Evolutionary conservation across 2,113 vertebrate species (phyloP), one percentile per base, ranked within the genome.

Genomic region (Psophia crepitans): DNA sequence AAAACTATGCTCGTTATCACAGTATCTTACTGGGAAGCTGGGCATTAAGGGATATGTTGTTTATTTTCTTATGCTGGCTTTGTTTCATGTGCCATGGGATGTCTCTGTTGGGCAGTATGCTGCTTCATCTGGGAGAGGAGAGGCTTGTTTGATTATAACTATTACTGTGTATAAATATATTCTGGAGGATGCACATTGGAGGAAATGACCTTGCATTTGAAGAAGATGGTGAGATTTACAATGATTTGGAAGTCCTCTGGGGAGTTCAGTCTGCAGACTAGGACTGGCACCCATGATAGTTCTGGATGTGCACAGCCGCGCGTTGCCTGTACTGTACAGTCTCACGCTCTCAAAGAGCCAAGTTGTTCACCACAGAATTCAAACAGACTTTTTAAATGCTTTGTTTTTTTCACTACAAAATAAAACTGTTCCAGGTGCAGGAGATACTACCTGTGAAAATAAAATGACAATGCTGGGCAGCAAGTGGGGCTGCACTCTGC

Each of bases 381-480:
- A 93, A 63, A 66, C 20, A 79, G 61, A 37, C 32, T 83, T 82
- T 63, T 61, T 87, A 69, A 91, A 78, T 21, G 5, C 32, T 75
- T 27, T 8, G 5, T 35, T 43, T 23, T 81, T 90, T 90, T 93
- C 48, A 64, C 57, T 68, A 60, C 24, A 43, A 76, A 94, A 53
- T 87, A 63, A 96, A 94, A 77, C 64, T 0, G 0, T 90, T 85
- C 80, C 73, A 92, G 64, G 90, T 93, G 76, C 48, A 76, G 58
- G 70, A 84, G 76, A 69, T 76, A 56, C 46, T 93, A 95, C 92
- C 90, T 95, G 90, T 90, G 90, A 81, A 95, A 97, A 94, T n/a
- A 92, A 90, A 84, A 87, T 65, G 23, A 89, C 60, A 82, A 17
- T 60, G 68, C 80, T 95, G 73, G 57, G 81, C 76, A 95, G 73